A percentile compares a stretch with the other conserved stretches of the same genome.
These are phyloP conservation scores for Trematomus loennbergii DNA, from an alignment of 2,113 vertebrate genomes.

Conservation along the genomic window DNA sequence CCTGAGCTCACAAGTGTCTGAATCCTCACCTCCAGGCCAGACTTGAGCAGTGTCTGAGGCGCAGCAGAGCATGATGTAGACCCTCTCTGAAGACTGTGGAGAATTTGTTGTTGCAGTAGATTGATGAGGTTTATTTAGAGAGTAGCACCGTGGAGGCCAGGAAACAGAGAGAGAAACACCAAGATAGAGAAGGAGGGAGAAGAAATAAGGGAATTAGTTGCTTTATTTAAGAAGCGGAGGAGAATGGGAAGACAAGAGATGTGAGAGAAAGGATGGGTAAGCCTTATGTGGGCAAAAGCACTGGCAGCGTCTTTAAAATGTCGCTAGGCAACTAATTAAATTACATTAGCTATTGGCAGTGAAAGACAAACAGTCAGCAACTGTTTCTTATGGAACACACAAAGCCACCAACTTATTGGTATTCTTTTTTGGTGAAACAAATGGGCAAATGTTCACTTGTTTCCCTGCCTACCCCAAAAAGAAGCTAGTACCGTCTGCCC, in stretches of 20 bases:
- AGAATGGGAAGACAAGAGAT: neutral
- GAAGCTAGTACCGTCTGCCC: neutral
- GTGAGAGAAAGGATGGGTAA: neutral
- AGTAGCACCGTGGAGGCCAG: conserved; percentile 18
- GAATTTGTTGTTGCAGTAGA: conserved; percentile 54
- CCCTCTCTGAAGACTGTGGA: conserved; percentile 35
- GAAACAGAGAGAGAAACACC: conserved; percentile 10
- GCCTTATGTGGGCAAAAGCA: neutral
- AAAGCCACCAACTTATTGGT: neutral
- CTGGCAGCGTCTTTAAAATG: neutral
- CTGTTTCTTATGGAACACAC: conserved; percentile 16
- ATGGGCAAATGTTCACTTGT: neutral
- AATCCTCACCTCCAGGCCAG: conserved; percentile 21
- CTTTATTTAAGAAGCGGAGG: neutral
- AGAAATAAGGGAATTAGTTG: conserved; percentile 33
- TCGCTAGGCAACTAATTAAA: conserved; percentile 20
- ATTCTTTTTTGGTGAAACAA: neutral
- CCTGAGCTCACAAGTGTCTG: neutral
- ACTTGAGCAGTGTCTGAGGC: conserved; percentile 5
- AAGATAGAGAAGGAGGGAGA: conserved; percentile 19
- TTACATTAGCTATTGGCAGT: conserved; percentile 16
- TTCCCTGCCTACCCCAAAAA: neutral
- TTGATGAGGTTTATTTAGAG: conserved; percentile 75
- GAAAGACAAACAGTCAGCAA: conserved; percentile 11
- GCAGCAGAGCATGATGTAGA: conserved; percentile 48